Evolutionary conservation across 2,797 vertebrate species (phyloP), one percentile per base, ranked within the genome.

Genomic region (Psittacula echo): DNA sequence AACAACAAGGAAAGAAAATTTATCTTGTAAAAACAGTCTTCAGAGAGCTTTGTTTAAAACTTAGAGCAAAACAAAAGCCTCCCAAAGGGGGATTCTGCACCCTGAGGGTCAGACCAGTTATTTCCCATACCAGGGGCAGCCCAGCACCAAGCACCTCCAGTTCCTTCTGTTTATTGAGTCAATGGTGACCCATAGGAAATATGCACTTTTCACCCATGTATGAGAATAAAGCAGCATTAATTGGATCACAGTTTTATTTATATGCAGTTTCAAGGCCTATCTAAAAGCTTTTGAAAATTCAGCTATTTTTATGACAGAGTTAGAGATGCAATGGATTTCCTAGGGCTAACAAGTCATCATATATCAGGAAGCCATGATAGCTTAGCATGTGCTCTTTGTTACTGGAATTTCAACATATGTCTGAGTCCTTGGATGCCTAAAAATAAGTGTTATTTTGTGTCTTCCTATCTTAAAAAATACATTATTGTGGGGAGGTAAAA

Each of bases 251-350:
- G 13, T 23, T 90, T 84, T 89, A 45, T 30, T 82, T 87, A 53
- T 27, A 30, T 20, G 23, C 17, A 74, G 14, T 4, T 87, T 58
- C 12, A 42, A 6, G 4, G 5, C 22, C 42, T 68, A 4, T 23
- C 16, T 66, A 39, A 73, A 85, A 66, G 45, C 13, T 90, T 88
- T 79, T 41, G 23, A 79, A 93, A 85, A 85, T 67, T 41, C 32
- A 67, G 7, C 13, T 73, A 2, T 39, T 83, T 91, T 84, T 71
- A 56, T 78, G 32, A 44, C 13, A 64, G 45, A 66, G 10, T 13
- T 61, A 27, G 13, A 5, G 23, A 65, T 82, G n/a, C 29, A 79
- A 27, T n/a, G 12, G 34, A 42, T 89, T 72, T 78, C 27, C 34
- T n/a, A 30, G 29, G 39, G 27, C n/a, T 71, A 61, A 50, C 4